Percentiles rank a stretch among this genome's conserved stretches.
Evolutionary conservation across 2,888 invertebrate genomes (phyloP).

Genomic region (Sarcophaga variegata): DNA sequence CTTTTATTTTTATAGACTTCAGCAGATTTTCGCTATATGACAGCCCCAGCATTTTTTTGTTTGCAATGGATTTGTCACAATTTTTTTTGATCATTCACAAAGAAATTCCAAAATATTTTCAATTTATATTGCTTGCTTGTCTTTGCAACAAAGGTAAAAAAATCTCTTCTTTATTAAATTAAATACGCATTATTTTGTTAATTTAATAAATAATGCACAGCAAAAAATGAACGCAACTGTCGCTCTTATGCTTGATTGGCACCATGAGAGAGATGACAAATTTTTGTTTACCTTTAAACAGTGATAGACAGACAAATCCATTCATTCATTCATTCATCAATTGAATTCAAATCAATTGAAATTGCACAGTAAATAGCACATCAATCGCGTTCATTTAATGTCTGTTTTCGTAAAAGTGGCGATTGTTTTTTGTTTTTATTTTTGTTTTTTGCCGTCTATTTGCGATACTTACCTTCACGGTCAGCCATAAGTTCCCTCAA

Average conservation of each 20-base stretch:
- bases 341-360: not conserved
- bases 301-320: conserved; percentile 10
- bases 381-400: conserved; percentile 1
- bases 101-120: no score
- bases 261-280: not conserved
- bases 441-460: not conserved
- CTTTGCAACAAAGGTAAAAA: no score
- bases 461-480: conserved; percentile 87
- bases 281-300: not conserved
- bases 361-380: conserved; percentile 43
- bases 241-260: not conserved
- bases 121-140: no score
- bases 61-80: no score
- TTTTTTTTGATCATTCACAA: no score
- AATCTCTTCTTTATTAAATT: no score
- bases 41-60: no score
- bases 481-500: conserved; percentile 92
- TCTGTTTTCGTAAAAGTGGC: conserved; percentile 3
- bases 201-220: not conserved
- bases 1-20: no score
- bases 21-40: no score
- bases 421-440: conserved; percentile 14
- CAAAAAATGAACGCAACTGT: not conserved
- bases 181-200: no score
- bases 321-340: conserved; percentile 16